Conservation (phyloP, 2,888 invertebrate genomes). For the Unio delphinus region DNA sequence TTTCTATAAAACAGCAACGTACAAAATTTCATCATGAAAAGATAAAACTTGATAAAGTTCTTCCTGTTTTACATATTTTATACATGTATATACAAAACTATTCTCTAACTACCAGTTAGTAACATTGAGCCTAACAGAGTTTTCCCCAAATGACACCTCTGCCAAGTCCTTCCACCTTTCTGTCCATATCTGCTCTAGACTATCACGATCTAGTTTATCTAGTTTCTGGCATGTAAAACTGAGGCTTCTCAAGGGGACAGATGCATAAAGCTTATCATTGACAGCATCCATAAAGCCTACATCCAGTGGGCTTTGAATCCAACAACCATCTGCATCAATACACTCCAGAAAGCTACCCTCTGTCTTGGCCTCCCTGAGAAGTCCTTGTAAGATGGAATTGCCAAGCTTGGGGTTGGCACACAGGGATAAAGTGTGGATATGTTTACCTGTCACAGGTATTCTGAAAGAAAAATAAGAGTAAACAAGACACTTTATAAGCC, state of each 20-base stretch:
- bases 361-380: conserved; percentile 34
- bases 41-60: no score
- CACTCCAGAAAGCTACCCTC: conserved; percentile 38
- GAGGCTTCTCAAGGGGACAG: conserved; percentile 31
- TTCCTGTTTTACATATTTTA: no score
- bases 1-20: no score
- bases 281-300: conserved; percentile 51
- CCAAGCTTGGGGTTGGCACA: conserved; percentile 49
- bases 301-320: conserved; percentile 48
- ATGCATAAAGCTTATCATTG: conserved; percentile 40
- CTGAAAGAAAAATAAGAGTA: conserved; percentile 29
- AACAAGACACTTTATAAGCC: not conserved
- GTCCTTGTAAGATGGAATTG: conserved; percentile 35
- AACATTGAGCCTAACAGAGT: conserved; percentile 18
- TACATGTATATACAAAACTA: no score
- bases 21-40: no score
- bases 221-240: conserved; percentile 39
- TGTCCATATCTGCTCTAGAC: conserved; percentile 49
- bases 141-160: conserved; percentile 13
- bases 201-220: conserved; percentile 46
- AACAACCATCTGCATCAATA: conserved; percentile 46
- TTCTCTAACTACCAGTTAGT: not conserved
- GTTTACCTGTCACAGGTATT: conserved; percentile 35
- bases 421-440: conserved; percentile 44
- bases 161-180: conserved; percentile 45